Evolutionary conservation across 1,140 invertebrate genomes (phyloP).

Genomic region (Drosophila erecta): DNA sequence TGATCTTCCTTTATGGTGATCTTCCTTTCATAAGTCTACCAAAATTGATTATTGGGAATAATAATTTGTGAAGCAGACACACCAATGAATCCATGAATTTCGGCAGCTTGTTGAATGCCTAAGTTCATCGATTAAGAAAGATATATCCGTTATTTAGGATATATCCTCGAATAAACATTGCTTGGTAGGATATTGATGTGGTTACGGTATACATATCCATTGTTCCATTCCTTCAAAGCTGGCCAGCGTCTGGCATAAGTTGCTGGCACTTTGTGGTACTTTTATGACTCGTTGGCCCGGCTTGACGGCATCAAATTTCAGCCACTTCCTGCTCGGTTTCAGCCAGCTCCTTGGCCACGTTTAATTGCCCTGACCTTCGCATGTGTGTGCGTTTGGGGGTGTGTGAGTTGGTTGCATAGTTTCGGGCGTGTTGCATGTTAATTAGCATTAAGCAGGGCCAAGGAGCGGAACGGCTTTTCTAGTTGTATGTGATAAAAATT

Average conservation of each 20-base stretch:
- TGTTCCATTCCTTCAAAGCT: conserved; percentile 7
- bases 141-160: too few relatives aligned
- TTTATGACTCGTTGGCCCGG: conserved; percentile 60
- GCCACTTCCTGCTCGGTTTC: conserved; percentile 13
- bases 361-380: conserved; percentile 80
- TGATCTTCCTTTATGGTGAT: too few relatives aligned
- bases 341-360: conserved; percentile 30
- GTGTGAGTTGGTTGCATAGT: conserved; percentile 56
- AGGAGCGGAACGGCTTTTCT: conserved; percentile 32
- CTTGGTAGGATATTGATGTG: background rate
- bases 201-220: conserved; percentile 2
- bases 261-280: conserved; percentile 56
- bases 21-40: too few relatives aligned
- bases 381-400: conserved; percentile 21
- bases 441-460: conserved; percentile 72
- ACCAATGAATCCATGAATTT: too few relatives aligned
- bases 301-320: conserved; percentile 33
- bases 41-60: too few relatives aligned
- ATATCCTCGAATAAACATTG: too few relatives aligned
- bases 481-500: conserved; percentile 70
- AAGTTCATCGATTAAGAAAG: too few relatives aligned
- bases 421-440: conserved; percentile 73
- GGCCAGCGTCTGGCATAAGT: conserved; percentile 41
- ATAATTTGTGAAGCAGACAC: too few relatives aligned
- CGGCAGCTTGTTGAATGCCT: too few relatives aligned